phyloP scores from a whole-genome alignment of 2,797 vertebrate genomes.

The Epinephelus malabaricus region DNA sequence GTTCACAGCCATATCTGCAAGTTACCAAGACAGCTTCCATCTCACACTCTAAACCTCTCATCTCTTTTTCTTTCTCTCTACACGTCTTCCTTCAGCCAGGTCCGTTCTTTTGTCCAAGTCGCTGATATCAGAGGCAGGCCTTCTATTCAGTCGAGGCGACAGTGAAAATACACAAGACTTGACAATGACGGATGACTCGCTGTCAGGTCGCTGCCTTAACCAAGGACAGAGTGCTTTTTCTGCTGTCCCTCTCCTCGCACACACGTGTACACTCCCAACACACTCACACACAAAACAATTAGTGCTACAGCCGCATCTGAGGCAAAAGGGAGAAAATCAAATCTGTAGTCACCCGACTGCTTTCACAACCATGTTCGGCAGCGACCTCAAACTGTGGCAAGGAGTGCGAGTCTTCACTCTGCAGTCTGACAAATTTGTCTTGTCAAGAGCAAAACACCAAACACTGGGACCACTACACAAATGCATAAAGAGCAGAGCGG shows the following conservation, averaged over 20 bases:
- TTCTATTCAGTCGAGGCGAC: constrained; percentile 53
- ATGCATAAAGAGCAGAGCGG: not conserved
- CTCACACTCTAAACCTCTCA: not conserved
- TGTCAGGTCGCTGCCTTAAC: constrained; percentile 68
- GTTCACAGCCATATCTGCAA: constrained; percentile 7
- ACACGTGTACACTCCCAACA: constrained; percentile 2
- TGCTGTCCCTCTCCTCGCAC: constrained; percentile 4
- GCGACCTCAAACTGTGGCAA: constrained; percentile 58
- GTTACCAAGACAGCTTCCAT: constrained; percentile 10
- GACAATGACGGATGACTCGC: constrained; percentile 74
- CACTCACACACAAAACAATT: constrained; percentile 56
- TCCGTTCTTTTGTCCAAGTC: constrained; percentile 19
- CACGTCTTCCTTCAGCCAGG: constrained; percentile 7
- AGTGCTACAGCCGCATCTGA: constrained; percentile 47
- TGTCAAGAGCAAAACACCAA: constrained; percentile 38
- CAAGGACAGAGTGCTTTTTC: constrained; percentile 81
- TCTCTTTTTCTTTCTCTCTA: not conserved
- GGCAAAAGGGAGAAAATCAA: constrained; percentile 57
- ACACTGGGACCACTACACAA: not conserved
- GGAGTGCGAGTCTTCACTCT: constrained; percentile 42
- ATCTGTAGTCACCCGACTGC: constrained; percentile 60
- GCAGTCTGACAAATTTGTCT: constrained; percentile 56
- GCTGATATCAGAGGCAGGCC: constrained; percentile 44
- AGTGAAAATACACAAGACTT: constrained; percentile 53
- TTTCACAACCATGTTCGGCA: constrained; percentile 46